Evolutionary conservation across 37 sponge, comb jelly and placozoan species (phyloP), one percentile per base, ranked within the genome.

Genomic region (Aplysina aerophoba): DNA sequence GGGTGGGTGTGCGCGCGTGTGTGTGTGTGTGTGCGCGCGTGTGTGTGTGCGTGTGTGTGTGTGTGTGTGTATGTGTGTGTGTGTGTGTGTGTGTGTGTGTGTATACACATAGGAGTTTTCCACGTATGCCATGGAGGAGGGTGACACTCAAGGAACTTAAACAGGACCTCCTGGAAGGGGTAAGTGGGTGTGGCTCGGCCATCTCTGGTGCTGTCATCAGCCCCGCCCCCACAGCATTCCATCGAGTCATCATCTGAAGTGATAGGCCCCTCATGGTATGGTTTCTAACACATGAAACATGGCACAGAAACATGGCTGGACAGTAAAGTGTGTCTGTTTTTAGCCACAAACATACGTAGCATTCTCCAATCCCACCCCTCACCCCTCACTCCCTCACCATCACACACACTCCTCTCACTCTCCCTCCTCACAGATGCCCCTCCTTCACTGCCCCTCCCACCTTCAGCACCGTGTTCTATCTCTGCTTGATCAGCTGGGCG

Each of bases 111-210:
- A 22, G 21, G 8, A 8, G 5, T 0, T 59, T 0, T 22, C 16
- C 36, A 81, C 60, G 71, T 40, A 93, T 89, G 69, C 59, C 94
- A 91, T 50, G 87, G 69, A 34, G 95, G 92, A 5, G 94, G 92
- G 54, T 81, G 78, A n/a, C 62, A 74, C 81, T 92, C 92, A 19
- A 96, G 88, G 81, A 91, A 96, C 78, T 80, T 73, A 39, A 96
- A 58, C 27, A 96, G 84, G 12, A 74, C 77, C 22, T 71, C 57
- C 39, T 93, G 97, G 73, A 96, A 92, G 1, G 94, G 96, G 62
- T 50, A 91, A 37, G 15, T 13, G 35, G 78, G 24, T 31, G 78
- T 75, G 44, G 22, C 41, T 22, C 37, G 39, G 44, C 53, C 39
- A 4, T 19, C 53, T 12, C 38, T 83, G 24, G 50, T 44, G 50